These are phyloP conservation scores for Aphaenogaster rudis DNA, from an alignment of 1,140 invertebrate species.

Conservation along the genomic window DNA sequence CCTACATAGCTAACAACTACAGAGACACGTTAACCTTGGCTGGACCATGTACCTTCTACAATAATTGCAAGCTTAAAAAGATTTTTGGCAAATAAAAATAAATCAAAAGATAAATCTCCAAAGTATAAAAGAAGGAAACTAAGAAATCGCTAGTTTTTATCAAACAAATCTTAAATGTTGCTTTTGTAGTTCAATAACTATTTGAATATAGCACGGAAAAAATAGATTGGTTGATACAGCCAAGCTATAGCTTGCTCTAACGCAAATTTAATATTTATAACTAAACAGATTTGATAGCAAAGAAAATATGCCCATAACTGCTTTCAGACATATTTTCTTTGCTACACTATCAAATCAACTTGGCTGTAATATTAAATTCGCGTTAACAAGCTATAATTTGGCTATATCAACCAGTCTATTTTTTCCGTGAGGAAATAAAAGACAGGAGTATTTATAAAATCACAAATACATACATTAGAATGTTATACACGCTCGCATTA, in stretches of 20 bases:
- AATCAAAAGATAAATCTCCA: background rate
- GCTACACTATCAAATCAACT: too few relatives aligned
- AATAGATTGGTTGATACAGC: too few relatives aligned
- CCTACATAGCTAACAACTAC: slow-evolving; percentile 54
- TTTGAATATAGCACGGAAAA: too few relatives aligned
- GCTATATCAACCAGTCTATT: too few relatives aligned
- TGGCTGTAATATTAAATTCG: too few relatives aligned
- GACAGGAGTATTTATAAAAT: background rate
- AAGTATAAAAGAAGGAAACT: background rate
- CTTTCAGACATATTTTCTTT: too few relatives aligned
- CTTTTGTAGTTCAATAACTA: background rate
- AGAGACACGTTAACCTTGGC: slow-evolving; percentile 13
- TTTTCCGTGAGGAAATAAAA: background rate
- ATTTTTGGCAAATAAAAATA: background rate
- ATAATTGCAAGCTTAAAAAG: background rate
- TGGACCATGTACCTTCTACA: background rate
- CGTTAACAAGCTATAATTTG: too few relatives aligned
- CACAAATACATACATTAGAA: background rate
- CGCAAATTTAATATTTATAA: too few relatives aligned
- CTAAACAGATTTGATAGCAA: too few relatives aligned
- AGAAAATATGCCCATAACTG: too few relatives aligned
- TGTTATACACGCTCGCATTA: background rate
- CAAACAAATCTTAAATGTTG: background rate
- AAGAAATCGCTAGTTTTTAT: background rate
- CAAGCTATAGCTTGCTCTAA: too few relatives aligned